A percentile compares a stretch with the other conserved stretches of the same genome.
Evolutionary conservation across 2,797 vertebrate species (phyloP).

Genomic region (Enteromius viviparus): DNA sequence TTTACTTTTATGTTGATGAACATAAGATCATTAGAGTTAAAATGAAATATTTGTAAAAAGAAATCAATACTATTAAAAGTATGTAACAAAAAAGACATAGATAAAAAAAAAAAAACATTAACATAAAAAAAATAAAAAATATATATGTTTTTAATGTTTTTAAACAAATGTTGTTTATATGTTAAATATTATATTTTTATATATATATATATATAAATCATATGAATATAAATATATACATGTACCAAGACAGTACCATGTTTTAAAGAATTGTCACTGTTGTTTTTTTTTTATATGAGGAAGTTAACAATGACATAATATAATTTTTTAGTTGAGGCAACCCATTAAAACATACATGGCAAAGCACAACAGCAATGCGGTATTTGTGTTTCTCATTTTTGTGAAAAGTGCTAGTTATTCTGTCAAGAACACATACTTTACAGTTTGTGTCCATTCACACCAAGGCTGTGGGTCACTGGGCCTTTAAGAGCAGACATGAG

Average conservation of each 20-base stretch:
- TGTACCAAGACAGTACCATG: no score
- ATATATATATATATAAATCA: no score
- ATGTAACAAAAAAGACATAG: no score
- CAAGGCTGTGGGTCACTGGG: conserved; percentile 18
- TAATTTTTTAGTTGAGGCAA: not conserved
- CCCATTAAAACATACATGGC: not conserved
- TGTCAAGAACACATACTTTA: not conserved
- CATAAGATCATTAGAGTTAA: not conserved
- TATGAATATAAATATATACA: no score
- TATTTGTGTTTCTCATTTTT: not conserved
- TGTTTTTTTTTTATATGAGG: not conserved
- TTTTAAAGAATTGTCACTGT: not conserved
- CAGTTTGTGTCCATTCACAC: not conserved
- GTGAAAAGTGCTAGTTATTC: not conserved
- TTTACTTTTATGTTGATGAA: not conserved
- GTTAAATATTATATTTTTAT: no score
- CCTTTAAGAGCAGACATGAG: conserved; percentile 49
- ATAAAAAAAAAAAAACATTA: no score
- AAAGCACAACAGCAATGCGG: not conserved
- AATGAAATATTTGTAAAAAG: not conserved
- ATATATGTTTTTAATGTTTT: no score
- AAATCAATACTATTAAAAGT: not conserved
- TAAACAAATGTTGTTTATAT: not conserved
- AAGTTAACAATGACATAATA: not conserved
- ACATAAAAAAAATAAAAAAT: no score